These are phyloP conservation scores for Machaerirhynchus nigripectus DNA, from an alignment of 2,113 vertebrate species.

Conservation along the genomic window DNA sequence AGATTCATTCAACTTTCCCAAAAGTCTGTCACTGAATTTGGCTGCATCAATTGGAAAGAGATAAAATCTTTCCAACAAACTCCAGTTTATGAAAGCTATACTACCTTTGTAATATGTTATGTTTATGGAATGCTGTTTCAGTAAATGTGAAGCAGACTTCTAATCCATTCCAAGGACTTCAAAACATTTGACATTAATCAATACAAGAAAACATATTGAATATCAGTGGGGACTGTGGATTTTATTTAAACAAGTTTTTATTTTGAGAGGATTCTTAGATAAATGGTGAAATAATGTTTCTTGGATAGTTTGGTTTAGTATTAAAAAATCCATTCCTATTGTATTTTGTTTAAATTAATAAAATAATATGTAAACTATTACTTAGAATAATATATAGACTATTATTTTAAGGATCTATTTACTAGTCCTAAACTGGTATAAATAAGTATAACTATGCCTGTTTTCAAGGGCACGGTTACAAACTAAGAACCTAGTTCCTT, in stretches of 20 bases:
- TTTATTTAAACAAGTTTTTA: background rate
- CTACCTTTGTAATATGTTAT: background rate
- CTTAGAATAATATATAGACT: background rate
- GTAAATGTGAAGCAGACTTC: background rate
- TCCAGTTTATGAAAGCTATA: background rate
- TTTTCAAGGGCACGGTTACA: background rate
- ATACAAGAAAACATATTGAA: background rate
- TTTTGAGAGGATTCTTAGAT: background rate
- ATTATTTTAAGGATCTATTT: background rate
- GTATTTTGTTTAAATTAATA: background rate
- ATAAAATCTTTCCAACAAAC: background rate
- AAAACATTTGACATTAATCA: background rate
- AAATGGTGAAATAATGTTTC: background rate
- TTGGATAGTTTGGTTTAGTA: background rate
- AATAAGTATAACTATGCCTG: background rate
- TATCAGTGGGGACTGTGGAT: background rate
- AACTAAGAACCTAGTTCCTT: background rate
- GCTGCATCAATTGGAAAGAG: background rate
- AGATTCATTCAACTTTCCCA: background rate
- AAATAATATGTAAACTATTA: background rate
- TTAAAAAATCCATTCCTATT: background rate
- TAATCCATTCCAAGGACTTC: background rate
- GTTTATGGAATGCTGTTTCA: background rate
- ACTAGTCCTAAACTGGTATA: background rate
- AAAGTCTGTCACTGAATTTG: background rate